A percentile compares a stretch with the other conserved stretches of the same genome.
Evolutionary conservation across 2,113 vertebrate species (phyloP).

Genomic region (Ictalurus punctatus): DNA sequence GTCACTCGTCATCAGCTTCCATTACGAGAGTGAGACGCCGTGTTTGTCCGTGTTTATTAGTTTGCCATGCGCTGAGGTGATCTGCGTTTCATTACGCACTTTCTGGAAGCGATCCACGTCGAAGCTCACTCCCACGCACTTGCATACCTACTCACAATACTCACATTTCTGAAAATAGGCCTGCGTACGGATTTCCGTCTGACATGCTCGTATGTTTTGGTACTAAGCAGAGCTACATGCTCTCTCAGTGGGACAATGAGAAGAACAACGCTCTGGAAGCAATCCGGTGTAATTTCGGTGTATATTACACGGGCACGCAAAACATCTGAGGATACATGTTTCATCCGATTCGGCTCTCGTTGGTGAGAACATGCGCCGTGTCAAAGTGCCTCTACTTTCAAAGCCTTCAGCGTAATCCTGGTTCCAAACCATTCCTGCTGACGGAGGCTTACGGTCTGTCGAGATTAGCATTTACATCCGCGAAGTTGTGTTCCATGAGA

Average conservation of each 20-base stretch:
- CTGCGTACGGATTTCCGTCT: slow-evolving; percentile 7
- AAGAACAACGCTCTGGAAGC: slow-evolving; percentile 53
- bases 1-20: slow-evolving; percentile 76
- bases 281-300: slow-evolving; percentile 56
- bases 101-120: slow-evolving; percentile 64
- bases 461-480: not conserved
- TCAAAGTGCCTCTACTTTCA: slow-evolving; percentile 36
- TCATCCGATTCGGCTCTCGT: slow-evolving; percentile 30
- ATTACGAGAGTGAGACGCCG: slow-evolving; percentile 65
- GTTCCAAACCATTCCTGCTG: slow-evolving; percentile 5
- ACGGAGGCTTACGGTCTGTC: not conserved
- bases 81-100: slow-evolving; percentile 65
- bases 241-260: slow-evolving; percentile 13
- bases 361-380: slow-evolving; percentile 51
- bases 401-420: not conserved
- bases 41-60: slow-evolving; percentile 71
- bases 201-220: not conserved
- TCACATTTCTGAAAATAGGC: slow-evolving; percentile 33
- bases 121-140: slow-evolving; percentile 34
- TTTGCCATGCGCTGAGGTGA: slow-evolving; percentile 64
- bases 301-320: slow-evolving; percentile 52
- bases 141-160: not conserved
- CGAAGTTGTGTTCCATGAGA: not conserved
- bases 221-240: slow-evolving; percentile 15
- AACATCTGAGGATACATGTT: slow-evolving; percentile 41